A percentile compares a stretch with the other conserved stretches of the same genome.
Evolutionary conservation across 2,113 vertebrate species (phyloP).

Genomic region (Eclectus roratus): DNA sequence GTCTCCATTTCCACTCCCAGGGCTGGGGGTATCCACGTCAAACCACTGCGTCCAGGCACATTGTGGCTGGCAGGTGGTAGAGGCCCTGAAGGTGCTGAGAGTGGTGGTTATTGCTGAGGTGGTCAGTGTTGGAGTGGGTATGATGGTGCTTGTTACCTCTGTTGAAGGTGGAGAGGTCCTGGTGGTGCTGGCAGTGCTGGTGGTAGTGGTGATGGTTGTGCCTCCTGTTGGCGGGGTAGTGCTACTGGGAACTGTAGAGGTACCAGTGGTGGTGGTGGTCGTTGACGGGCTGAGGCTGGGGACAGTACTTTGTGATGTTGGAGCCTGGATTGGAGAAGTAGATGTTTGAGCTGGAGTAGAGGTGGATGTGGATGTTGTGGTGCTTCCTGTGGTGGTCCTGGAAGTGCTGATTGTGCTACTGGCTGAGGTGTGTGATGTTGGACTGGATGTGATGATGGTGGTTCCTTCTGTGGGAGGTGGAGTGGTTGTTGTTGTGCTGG

Average conservation of each 20-base stretch:
- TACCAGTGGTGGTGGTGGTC: not conserved
- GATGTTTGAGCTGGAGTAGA: not conserved
- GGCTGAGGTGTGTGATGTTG: fast-evolving
- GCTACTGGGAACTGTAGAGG: fast-evolving
- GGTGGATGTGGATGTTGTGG: too few relatives aligned
- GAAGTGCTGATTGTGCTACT: fast-evolving
- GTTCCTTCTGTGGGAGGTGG: too few relatives aligned
- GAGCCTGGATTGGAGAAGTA: not conserved
- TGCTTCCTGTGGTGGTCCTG: not conserved
- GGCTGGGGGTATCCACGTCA: constrained; percentile 27
- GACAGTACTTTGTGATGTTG: not conserved
- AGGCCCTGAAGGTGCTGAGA: fast-evolving
- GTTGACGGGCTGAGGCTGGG: not conserved
- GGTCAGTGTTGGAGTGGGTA: fast-evolving
- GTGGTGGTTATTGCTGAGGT: fast-evolving
- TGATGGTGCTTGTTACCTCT: too few relatives aligned
- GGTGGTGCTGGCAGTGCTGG: not conserved
- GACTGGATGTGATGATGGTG: too few relatives aligned
- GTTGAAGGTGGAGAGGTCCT: not conserved
- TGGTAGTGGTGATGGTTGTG: fast-evolving
- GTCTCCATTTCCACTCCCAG: not conserved
- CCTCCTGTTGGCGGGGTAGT: fast-evolving
- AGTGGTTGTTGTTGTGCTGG: too few relatives aligned
- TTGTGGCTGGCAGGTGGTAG: not conserved
- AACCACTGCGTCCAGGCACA: constrained; percentile 70